Conservation (phyloP, 2,888 invertebrate genomes). For the Eumacrocentrus americanus region DNA sequence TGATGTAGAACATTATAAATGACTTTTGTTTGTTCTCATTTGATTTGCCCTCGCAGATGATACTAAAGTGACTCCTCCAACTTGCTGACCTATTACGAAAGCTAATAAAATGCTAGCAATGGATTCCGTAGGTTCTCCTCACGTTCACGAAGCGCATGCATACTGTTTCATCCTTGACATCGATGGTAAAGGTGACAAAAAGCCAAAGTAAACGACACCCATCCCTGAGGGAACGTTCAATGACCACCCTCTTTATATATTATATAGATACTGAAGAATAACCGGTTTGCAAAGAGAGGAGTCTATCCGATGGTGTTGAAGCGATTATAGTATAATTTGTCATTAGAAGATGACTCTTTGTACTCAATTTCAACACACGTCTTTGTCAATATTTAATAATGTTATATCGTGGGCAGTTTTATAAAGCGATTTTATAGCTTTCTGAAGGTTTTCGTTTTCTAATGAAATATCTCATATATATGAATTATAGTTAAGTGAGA, state of each 20-base stretch:
- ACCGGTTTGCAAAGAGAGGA: not conserved
- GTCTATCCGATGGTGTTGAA: not conserved
- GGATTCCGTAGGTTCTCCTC: constrained; percentile 38
- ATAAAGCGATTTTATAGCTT: not conserved
- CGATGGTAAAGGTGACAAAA: constrained; percentile 50
- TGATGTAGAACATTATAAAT: not conserved
- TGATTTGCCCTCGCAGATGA: not conserved
- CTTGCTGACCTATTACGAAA: constrained; percentile 55
- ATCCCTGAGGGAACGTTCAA: not conserved
- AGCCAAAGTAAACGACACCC: constrained; percentile 29
- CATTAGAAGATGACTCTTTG: not conserved
- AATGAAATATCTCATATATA: not conserved
- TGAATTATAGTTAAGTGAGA: not conserved
- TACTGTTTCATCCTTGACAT: constrained; percentile 52
- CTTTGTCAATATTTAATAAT: not conserved
- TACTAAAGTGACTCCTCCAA: not conserved
- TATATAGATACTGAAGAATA: not conserved
- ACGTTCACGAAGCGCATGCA: constrained; percentile 12
- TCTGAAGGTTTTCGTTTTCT: not conserved
- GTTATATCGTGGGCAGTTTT: not conserved
- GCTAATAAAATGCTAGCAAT: constrained; percentile 48
- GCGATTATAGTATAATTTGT: not conserved
- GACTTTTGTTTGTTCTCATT: constrained; percentile 2
- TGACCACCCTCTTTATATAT: not conserved
- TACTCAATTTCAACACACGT: not conserved